Evolutionary conservation across 2,888 invertebrate species (phyloP), one percentile per base, ranked within the genome.

Genomic region (Hyalella azteca): DNA sequence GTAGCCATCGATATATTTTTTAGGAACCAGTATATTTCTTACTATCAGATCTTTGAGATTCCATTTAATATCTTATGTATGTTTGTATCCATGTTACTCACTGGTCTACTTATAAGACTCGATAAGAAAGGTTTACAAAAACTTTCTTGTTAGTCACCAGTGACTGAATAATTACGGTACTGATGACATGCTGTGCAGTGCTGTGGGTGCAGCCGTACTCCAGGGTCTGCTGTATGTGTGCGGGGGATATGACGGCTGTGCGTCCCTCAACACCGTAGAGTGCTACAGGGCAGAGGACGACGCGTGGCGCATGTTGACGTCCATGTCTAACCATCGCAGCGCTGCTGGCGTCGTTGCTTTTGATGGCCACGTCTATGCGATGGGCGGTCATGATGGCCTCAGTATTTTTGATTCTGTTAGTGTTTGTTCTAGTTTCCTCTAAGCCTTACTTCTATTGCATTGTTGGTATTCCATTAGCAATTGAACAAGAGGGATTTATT

Each of bases 301-400:
- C 86, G 90, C 90, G 79, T 95, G 95, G 95, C 91, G 91, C 85
- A 91, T 92, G 86, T 90, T 93, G 66, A 89, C 91, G n/a, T 89
- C 91, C 15, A 93, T 93, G 93, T 91, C 91, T 86, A 92, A 92
- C 86, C 92, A 91, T 86, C 89, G 92, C 54, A 92, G 92, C 86
- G 93, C 93, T 73, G 92, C 93, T 26, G 93, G 93, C 60, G 92
- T 93, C 2, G 91, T 92, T 3, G 91, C 92, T 26, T 90, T 91
- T 86, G 90, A 91, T 87, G 93, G 93, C 48, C 92, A 91, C 86
- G 92, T 95, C 79, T 94, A 93, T 87, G 94, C 93, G 0, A 89
- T 95, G 59, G 96, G 95, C 22, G 95, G 95, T 0, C 95, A 95
- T 87, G 95, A 95, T 89, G 95, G 95, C 0, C 89, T 95, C 22